Conservation (phyloP, 1,140 invertebrate genomes). For the Calephelis virginiensis region DNA sequence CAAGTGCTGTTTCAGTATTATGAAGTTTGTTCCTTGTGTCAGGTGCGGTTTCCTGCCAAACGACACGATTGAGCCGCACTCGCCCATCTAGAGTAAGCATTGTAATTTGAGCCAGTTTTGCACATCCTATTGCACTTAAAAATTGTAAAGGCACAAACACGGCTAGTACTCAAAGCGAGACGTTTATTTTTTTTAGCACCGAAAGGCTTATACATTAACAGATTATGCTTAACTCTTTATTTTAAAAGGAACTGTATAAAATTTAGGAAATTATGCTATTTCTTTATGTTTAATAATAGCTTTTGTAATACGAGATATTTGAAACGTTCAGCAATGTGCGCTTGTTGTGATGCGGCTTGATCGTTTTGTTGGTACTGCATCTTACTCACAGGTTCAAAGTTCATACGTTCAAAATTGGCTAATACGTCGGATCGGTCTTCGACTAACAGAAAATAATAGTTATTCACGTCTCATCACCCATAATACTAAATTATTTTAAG, state of each 20-base stretch:
- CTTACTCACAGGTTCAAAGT: neutral
- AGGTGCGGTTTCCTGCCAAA: conserved; percentile 75
- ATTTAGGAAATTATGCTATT: conserved; percentile 2
- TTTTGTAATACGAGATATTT: neutral
- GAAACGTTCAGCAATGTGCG: neutral
- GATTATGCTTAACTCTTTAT: neutral
- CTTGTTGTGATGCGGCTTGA: conserved; percentile 38
- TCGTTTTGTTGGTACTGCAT: conserved; percentile 26
- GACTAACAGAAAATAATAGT: conserved; percentile 5
- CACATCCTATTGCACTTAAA: conserved; percentile 32
- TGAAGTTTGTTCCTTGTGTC: conserved; percentile 43
- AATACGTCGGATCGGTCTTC: neutral
- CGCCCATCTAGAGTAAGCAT: conserved; percentile 75
- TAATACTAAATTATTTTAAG: conserved; percentile 19
- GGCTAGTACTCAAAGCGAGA: neutral
- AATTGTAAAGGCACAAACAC: conserved; percentile 28
- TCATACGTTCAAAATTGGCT: neutral
- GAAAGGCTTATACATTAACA: conserved; percentile 11
- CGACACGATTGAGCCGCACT: conserved; percentile 74
- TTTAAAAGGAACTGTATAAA: neutral
- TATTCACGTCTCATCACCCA: conserved; percentile 1
- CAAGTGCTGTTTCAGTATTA: conserved; percentile 6
- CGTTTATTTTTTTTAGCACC: conserved; percentile 5
- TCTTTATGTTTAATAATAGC: too few relatives aligned
- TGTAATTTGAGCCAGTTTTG: conserved; percentile 33